Conservation (phyloP, 2,888 invertebrate genomes). For the Rutpela maculata region DNA sequence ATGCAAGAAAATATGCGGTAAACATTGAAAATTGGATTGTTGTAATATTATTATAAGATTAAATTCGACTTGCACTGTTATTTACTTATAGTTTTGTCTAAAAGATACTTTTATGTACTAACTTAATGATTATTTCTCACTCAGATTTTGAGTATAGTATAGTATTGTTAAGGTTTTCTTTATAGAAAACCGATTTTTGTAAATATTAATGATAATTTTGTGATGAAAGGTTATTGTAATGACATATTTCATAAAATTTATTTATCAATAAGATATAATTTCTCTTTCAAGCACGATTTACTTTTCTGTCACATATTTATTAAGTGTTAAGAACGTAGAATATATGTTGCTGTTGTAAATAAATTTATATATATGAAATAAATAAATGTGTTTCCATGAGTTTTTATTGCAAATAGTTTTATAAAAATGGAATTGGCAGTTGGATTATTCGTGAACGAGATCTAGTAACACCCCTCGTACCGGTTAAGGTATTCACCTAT, state of each 20-base stretch:
- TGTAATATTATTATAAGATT: background rate
- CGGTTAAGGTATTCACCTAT: no score
- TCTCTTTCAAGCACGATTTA: slow-evolving; percentile 19
- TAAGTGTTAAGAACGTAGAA: slow-evolving; percentile 6
- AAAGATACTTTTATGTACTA: background rate
- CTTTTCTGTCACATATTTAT: slow-evolving; percentile 31
- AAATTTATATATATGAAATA: slow-evolving; percentile 2
- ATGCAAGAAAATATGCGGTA: background rate
- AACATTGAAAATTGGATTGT: background rate
- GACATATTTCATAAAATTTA: background rate
- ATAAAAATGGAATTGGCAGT: no score
- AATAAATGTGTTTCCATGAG: slow-evolving; percentile 12
- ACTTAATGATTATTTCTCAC: background rate
- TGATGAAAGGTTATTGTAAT: background rate
- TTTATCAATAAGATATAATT: background rate
- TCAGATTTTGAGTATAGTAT: background rate
- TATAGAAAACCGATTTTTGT: background rate
- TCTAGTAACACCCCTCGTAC: no score
- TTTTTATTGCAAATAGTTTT: no score
- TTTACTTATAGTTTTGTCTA: background rate
- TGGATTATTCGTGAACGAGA: no score
- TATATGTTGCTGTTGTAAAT: slow-evolving; percentile 29
- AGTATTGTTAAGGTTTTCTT: background rate
- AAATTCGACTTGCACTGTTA: background rate
- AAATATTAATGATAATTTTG: background rate